Evolutionary conservation across 2,113 vertebrate genomes (phyloP).

Genomic region (Leucopsar rothschildi): DNA sequence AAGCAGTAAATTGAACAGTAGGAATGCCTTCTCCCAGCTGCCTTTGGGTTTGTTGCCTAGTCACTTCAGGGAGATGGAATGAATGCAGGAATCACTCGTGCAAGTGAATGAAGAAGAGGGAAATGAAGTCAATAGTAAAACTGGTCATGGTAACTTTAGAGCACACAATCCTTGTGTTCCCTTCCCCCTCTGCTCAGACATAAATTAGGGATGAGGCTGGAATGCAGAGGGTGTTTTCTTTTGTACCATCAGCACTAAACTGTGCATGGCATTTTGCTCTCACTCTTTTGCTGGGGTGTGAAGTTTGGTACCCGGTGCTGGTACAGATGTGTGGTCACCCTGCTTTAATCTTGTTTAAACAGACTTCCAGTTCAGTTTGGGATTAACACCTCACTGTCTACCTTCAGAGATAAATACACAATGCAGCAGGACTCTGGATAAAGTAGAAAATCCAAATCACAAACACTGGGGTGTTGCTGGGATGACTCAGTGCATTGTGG

Average conservation of each 20-base stretch:
- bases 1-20: not conserved
- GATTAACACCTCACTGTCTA: not conserved
- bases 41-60: constrained; percentile 38
- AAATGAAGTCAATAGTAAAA: constrained; percentile 6
- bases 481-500: not conserved
- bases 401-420: not conserved
- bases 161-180: not conserved
- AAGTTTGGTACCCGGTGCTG: not conserved
- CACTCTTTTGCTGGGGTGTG: not conserved
- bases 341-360: not conserved
- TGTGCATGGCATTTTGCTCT: not conserved
- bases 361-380: not conserved
- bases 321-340: not conserved
- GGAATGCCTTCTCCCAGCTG: constrained; percentile 2
- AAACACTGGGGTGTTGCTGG: not conserved
- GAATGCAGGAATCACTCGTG: constrained; percentile 16
- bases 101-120: constrained; percentile 11
- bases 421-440: not conserved
- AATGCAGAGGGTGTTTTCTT: not conserved
- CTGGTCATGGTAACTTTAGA: not conserved
- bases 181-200: not conserved
- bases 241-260: not conserved
- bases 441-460: not conserved
- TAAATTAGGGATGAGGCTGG: not conserved
- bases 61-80: not conserved